Evolutionary conservation across 64 coral and sea anemone species (phyloP).

Genomic region (Stylophora pistillata): DNA sequence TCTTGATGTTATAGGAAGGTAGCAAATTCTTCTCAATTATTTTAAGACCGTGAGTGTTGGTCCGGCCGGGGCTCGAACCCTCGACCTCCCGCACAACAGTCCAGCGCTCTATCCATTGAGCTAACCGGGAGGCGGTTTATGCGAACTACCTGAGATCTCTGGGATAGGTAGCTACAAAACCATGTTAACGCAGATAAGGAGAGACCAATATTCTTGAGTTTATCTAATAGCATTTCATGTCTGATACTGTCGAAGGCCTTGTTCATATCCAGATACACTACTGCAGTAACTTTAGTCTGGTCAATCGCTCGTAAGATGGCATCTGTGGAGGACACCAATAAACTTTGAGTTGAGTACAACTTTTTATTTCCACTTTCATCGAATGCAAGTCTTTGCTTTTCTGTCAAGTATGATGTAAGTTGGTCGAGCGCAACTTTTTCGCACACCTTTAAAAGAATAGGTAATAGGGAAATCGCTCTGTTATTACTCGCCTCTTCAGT

Average conservation of each 20-base stretch:
- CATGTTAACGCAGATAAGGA: neutral
- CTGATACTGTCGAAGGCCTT: slow-evolving; percentile 31
- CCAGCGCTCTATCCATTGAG: too few relatives aligned
- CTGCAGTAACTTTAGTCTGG: slow-evolving; percentile 19
- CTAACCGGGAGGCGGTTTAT: too few relatives aligned
- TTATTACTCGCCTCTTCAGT: slow-evolving; percentile 32
- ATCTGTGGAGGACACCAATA: slow-evolving; percentile 4
- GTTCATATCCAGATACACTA: slow-evolving; percentile 11
- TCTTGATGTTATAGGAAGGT: too few relatives aligned
- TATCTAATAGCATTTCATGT: slow-evolving; percentile 11
- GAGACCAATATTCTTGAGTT: slow-evolving; percentile 16
- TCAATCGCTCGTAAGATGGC: slow-evolving; percentile 15
- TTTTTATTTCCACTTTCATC: slow-evolving; percentile 37
- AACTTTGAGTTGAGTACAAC: neutral
- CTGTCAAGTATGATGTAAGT: slow-evolving; percentile 25
- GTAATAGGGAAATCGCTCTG: slow-evolving; percentile 37
- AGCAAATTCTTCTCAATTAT: too few relatives aligned
- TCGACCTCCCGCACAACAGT: too few relatives aligned
- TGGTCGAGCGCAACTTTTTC: slow-evolving; percentile 36
- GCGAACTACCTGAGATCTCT: slow-evolving; percentile 33
- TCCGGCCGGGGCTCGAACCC: too few relatives aligned
- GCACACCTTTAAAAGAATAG: slow-evolving; percentile 36
- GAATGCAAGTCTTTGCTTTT: neutral
- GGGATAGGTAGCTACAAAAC: slow-evolving; percentile 20
- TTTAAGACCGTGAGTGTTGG: too few relatives aligned